Evolutionary conservation across 2,113 vertebrate species (phyloP).

Genomic region (Bothrops jararaca): DNA sequence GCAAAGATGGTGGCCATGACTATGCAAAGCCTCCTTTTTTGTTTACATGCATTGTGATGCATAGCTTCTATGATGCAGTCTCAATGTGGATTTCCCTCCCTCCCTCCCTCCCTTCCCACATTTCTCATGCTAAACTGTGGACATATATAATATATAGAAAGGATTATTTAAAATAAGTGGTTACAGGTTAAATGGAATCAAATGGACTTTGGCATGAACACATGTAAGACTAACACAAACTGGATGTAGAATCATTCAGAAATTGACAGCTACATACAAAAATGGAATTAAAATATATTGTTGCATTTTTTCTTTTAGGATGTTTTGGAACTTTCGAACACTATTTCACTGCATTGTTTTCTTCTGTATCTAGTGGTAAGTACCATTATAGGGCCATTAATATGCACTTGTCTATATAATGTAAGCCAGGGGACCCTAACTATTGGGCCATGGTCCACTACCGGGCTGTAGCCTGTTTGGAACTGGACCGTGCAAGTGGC

Average conservation of each 20-base stretch:
- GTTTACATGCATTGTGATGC: background rate
- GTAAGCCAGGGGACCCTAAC: background rate
- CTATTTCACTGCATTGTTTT: conserved; percentile 61
- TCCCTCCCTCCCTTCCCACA: background rate
- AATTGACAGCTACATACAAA: background rate
- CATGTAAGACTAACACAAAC: too few relatives aligned
- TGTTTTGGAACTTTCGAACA: conserved; percentile 59
- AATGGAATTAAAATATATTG: background rate
- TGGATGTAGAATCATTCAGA: background rate
- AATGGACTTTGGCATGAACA: background rate
- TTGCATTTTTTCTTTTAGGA: conserved; percentile 60
- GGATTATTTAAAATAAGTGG: background rate
- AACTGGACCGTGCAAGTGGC: background rate
- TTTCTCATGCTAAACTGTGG: background rate
- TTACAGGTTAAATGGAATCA: background rate
- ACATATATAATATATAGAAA: background rate
- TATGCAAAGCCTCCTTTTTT: background rate
- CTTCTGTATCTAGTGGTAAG: conserved; percentile 68
- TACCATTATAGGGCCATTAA: conserved; percentile 16
- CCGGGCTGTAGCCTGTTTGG: background rate
- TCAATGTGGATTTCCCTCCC: background rate
- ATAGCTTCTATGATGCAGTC: background rate
- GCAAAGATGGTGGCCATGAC: background rate
- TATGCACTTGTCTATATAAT: background rate
- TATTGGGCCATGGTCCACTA: background rate